These are phyloP conservation scores for Chascanopsetta lugubris DNA, from an alignment of 2,113 vertebrate species.

Conservation along the genomic window DNA sequence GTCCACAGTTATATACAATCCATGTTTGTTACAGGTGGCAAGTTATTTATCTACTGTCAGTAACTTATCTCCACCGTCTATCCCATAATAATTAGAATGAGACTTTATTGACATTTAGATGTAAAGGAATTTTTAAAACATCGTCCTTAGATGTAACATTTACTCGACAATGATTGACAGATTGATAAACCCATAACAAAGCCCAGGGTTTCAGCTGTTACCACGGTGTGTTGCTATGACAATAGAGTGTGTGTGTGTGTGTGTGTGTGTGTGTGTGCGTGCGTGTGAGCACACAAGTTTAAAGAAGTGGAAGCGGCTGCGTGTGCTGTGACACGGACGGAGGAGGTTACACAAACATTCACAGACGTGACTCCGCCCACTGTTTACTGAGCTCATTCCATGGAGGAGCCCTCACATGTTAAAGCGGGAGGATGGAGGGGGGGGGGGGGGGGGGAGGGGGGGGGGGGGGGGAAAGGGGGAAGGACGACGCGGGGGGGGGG, in stretches of 20 bases:
- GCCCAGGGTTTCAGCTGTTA: not conserved
- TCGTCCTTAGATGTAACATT: not conserved
- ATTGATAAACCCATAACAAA: not conserved
- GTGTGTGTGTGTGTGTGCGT: conserved; percentile 29
- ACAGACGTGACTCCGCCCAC: conserved; percentile 32
- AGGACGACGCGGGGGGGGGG: conserved; percentile 14
- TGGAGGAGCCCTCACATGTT: conserved; percentile 1
- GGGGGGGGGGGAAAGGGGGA: not conserved
- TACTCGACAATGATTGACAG: not conserved
- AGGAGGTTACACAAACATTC: conserved; percentile 63
- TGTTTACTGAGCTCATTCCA: conserved; percentile 32
- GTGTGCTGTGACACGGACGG: conserved; percentile 62
- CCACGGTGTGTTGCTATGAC: not conserved
- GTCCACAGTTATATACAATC: no score
- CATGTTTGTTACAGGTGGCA: no score
- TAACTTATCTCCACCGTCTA: not conserved
- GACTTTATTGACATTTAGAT: not conserved
- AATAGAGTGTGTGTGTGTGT: conserved; percentile 5
- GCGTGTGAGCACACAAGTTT: conserved; percentile 19
- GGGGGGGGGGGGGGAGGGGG: not conserved
- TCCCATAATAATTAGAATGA: not conserved
- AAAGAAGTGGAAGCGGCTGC: conserved; percentile 6
- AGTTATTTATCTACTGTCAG: conserved; percentile 16
- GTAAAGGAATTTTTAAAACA: not conserved
- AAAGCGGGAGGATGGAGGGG: conserved; percentile 9